Conservation (phyloP, 2,888 invertebrate species). For the Bombyx huttoni region DNA sequence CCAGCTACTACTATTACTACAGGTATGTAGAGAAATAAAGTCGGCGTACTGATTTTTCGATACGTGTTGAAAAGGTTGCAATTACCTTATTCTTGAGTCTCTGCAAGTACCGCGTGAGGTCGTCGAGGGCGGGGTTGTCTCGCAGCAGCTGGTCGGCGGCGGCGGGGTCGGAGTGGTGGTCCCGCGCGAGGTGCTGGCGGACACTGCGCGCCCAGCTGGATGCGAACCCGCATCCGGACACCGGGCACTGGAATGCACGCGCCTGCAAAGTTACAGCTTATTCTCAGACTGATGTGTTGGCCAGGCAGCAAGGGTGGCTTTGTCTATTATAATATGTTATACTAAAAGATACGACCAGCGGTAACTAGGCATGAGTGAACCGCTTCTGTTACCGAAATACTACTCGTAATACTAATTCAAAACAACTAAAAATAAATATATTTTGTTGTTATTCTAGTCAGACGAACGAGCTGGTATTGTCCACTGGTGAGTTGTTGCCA, state of each 20-base stretch:
- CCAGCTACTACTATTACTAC: neutral
- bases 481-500: no score
- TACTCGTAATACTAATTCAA: no score
- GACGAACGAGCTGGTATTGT: no score
- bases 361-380: no score
- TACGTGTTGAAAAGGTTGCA: neutral
- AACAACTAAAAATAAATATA: no score
- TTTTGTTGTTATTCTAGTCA: no score
- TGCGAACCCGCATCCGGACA: conserved; percentile 81
- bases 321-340: neutral
- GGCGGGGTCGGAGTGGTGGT: conserved; percentile 79
- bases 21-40: no score
- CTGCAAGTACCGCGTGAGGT: conserved; percentile 80
- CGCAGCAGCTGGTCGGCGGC: conserved; percentile 75
- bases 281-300: neutral
- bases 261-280: conserved; percentile 46
- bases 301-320: neutral
- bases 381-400: no score
- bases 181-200: conserved; percentile 79
- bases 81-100: conserved; percentile 75
- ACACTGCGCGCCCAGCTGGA: conserved; percentile 84
- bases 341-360: neutral
- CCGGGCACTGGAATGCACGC: conserved; percentile 77
- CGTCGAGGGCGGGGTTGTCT: conserved; percentile 81
- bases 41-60: no score